A percentile compares a stretch with the other conserved stretches of the same genome.
Conservation (phyloP, 2,797 vertebrate species). For the Sebastolobus alascanus region DNA sequence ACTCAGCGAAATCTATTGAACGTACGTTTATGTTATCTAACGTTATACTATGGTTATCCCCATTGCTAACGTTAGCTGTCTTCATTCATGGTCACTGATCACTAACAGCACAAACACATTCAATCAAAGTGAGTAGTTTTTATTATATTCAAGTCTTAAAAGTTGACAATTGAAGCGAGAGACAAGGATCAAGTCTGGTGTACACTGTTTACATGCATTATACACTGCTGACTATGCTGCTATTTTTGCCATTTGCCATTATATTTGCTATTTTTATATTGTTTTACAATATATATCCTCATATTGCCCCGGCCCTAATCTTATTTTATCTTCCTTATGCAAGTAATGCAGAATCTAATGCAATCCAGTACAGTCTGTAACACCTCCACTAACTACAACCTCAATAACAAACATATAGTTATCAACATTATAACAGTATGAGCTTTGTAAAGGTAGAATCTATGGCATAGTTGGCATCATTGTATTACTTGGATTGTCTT, state of each 20-base stretch:
- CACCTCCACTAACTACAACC: neutral
- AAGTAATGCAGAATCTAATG: neutral
- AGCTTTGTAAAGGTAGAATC: neutral
- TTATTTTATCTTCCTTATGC: too few relatives aligned
- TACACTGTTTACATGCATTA: neutral
- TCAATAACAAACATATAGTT: neutral
- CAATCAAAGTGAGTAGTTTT: neutral
- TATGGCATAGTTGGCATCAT: neutral
- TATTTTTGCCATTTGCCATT: too few relatives aligned
- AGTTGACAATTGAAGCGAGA: too few relatives aligned
- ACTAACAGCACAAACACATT: neutral
- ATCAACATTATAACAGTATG: neutral
- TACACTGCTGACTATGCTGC: too few relatives aligned
- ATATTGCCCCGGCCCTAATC: too few relatives aligned
- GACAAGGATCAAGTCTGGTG: neutral
- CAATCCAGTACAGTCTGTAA: neutral
- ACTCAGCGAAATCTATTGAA: accelerated
- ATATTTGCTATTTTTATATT: too few relatives aligned
- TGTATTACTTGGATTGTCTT: neutral
- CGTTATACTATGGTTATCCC: neutral
- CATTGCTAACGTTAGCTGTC: neutral
- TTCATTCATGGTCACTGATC: neutral
- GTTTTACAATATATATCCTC: too few relatives aligned
- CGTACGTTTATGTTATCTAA: accelerated
- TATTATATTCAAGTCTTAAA: neutral